Conservation (phyloP, 2,113 vertebrate species). For the Collichthys lucidus region DNA sequence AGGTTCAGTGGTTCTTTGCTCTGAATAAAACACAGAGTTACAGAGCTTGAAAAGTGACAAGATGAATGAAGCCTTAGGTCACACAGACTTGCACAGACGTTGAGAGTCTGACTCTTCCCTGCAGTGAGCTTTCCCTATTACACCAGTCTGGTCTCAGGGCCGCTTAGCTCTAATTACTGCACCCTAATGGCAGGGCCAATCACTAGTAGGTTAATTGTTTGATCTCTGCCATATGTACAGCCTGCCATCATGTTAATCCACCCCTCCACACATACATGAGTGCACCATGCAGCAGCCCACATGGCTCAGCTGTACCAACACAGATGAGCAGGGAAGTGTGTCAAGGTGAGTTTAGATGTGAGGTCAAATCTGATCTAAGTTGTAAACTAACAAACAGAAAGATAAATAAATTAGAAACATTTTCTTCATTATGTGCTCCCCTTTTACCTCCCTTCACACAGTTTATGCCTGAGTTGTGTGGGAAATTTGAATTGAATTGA, state of each 20-base stretch:
- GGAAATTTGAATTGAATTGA: background rate
- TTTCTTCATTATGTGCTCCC: background rate
- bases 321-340: conserved; percentile 26
- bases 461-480: background rate
- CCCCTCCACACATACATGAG: conserved; percentile 43
- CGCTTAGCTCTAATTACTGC: conserved; percentile 80
- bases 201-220: conserved; percentile 83
- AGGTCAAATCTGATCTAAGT: conserved; percentile 20
- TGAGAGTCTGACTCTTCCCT: conserved; percentile 50
- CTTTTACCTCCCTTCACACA: background rate
- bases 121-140: conserved; percentile 60
- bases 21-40: conserved; percentile 9
- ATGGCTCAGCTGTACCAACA: too few relatives aligned
- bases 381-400: background rate
- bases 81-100: conserved; percentile 55
- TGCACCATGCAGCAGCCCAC: conserved; percentile 15
- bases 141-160: conserved; percentile 65
- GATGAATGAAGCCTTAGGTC: conserved; percentile 39
- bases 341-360: conserved; percentile 56
- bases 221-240: conserved; percentile 82
- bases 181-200: conserved; percentile 75
- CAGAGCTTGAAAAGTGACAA: conserved; percentile 20
- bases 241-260: conserved; percentile 67
- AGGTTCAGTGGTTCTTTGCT: background rate
- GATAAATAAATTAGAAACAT: background rate